phyloP scores from a whole-genome alignment of 1,140 invertebrate genomes.

The Musca vetustissima region DNA sequence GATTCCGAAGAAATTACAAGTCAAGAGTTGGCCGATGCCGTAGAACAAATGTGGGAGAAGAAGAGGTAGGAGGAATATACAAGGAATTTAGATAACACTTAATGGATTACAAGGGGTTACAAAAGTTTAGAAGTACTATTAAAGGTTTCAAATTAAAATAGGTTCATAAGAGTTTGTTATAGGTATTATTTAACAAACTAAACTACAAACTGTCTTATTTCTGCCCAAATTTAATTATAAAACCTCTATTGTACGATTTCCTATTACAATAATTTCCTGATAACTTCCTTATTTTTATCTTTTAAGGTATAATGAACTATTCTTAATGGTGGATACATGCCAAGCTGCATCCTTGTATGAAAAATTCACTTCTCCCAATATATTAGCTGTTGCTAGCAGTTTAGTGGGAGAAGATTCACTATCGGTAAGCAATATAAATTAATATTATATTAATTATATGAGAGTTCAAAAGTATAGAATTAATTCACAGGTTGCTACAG shows the following conservation, averaged over 20 bases:
- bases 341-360: conserved; percentile 99
- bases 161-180: too few relatives aligned
- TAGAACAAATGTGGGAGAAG: conserved; percentile 99
- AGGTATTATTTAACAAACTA: too few relatives aligned
- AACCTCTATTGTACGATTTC: too few relatives aligned
- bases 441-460: too few relatives aligned
- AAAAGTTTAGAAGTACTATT: too few relatives aligned
- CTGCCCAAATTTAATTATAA: too few relatives aligned
- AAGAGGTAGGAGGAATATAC: conserved; percentile 80
- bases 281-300: background rate
- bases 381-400: conserved; percentile 95
- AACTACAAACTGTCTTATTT: too few relatives aligned
- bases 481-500: too few relatives aligned
- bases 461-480: too few relatives aligned
- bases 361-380: conserved; percentile 97
- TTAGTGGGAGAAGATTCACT: conserved; percentile 97
- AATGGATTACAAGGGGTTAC: too few relatives aligned
- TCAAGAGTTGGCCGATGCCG: conserved; percentile 95
- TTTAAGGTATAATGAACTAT: conserved; percentile 93
- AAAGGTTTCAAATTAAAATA: too few relatives aligned
- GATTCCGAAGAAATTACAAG: conserved; percentile 99
- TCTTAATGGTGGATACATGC: conserved; percentile 99
- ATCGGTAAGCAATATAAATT: conserved; percentile 75
- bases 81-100: too few relatives aligned
- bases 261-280: background rate